Evolutionary conservation across 2,113 vertebrate species (phyloP).

Genomic region (Prolemur simus): DNA sequence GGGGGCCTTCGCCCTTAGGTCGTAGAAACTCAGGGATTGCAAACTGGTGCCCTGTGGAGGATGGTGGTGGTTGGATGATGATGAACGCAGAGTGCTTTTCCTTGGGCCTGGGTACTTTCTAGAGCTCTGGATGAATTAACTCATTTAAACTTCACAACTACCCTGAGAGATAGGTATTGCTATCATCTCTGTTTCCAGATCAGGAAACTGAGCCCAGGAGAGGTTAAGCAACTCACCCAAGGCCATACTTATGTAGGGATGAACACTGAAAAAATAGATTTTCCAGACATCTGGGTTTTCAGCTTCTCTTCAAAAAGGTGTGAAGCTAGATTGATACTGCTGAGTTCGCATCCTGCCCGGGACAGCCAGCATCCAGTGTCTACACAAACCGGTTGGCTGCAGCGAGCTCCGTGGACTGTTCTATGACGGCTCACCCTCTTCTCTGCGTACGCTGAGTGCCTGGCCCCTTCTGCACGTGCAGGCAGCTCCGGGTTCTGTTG

Average conservation of each 20-base stretch:
- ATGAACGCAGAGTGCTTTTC: neutral
- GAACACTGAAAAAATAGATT: neutral
- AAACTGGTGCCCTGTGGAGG: neutral
- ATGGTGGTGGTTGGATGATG: neutral
- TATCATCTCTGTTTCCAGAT: neutral
- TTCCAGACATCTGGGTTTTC: neutral
- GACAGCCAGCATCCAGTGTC: neutral
- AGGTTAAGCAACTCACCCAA: neutral
- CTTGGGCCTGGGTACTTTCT: neutral
- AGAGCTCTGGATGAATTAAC: neutral
- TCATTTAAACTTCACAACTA: neutral
- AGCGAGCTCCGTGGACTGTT: neutral
- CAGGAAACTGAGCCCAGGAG: neutral
- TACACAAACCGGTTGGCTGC: neutral
- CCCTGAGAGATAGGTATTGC: neutral
- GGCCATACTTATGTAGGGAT: fast-evolving
- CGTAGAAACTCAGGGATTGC: neutral
- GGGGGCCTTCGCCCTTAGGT: neutral
- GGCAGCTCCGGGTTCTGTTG: neutral
- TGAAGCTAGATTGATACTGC: neutral
- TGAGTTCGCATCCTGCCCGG: fast-evolving
- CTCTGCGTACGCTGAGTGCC: too few species aligned
- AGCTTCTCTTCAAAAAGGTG: neutral
- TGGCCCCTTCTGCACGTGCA: neutral
- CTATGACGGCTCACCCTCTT: fast-evolving